Evolutionary conservation across 2,113 vertebrate genomes (phyloP).

Genomic region (Xenus cinereus): DNA sequence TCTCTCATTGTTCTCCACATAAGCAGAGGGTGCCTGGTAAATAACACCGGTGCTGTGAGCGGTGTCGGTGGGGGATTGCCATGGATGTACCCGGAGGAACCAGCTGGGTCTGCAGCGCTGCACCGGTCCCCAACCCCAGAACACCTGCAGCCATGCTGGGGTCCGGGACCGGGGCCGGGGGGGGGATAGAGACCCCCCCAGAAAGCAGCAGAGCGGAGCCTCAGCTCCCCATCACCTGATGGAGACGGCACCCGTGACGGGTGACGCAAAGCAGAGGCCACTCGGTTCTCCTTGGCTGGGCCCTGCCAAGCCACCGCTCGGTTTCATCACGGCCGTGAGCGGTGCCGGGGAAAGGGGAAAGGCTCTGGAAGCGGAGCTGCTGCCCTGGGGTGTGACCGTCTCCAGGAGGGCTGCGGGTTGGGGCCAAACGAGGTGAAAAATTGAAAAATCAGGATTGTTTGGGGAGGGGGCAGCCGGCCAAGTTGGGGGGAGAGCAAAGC

Average conservation of each 20-base stretch:
- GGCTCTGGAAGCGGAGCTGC: not conserved
- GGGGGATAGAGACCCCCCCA: not conserved
- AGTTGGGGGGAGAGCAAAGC: not conserved
- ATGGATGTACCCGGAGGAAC: accelerated
- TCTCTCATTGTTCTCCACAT: not conserved
- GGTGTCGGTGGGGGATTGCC: accelerated
- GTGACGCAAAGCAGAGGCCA: not conserved
- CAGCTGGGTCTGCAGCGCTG: accelerated
- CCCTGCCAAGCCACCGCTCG: not conserved
- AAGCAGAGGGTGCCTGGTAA: not conserved
- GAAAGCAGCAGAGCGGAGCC: accelerated
- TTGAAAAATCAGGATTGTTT: too few relatives aligned
- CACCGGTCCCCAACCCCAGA: not conserved
- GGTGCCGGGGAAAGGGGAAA: not conserved
- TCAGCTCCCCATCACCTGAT: accelerated
- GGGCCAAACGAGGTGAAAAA: slow-evolving; percentile 4
- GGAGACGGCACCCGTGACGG: accelerated
- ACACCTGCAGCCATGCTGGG: accelerated
- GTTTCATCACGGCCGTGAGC: not conserved
- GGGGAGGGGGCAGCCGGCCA: not conserved
- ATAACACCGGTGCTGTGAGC: accelerated
- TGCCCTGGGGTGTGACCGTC: not conserved
- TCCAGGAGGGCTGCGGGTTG: not conserved
- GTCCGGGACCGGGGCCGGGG: too few relatives aligned
- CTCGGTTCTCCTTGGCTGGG: accelerated